These are phyloP conservation scores for Tonatia bakeri DNA, from an alignment of 2,113 vertebrate genomes.

Conservation along the genomic window DNA sequence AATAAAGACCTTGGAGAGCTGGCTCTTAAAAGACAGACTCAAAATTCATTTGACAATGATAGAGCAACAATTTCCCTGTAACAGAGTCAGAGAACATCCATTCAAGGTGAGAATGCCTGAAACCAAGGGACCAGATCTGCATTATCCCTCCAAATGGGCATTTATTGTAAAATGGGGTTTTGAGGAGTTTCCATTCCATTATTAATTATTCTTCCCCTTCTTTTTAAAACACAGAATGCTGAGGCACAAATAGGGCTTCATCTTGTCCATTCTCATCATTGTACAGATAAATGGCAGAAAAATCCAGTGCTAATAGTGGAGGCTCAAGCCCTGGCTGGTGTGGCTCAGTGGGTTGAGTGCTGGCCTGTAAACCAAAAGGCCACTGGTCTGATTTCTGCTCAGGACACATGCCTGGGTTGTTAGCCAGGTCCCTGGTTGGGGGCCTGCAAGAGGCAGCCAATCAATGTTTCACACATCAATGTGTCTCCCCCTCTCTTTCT, in stretches of 20 bases:
- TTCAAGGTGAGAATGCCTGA: background rate
- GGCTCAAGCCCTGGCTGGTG: no score
- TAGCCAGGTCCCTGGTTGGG: no score
- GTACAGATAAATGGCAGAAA: background rate
- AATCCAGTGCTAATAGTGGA: background rate
- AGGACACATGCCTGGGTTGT: no score
- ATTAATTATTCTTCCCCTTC: background rate
- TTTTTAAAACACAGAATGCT: background rate
- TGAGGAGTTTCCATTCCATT: background rate
- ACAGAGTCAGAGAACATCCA: background rate
- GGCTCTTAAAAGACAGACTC: background rate
- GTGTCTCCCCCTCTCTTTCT: no score
- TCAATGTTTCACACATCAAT: no score
- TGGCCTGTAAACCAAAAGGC: no score
- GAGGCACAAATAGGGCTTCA: background rate
- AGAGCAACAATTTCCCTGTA: background rate
- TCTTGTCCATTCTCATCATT: background rate
- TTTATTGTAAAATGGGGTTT: background rate
- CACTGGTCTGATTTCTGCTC: no score
- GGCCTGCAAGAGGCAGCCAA: no score
- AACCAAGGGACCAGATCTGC: background rate
- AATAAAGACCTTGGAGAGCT: background rate
- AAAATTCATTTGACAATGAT: background rate
- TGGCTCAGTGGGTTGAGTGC: no score
- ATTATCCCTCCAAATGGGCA: background rate